Evolutionary conservation across 1,140 invertebrate species (phyloP).

Genomic region (Zeugodacus cucurbitae): DNA sequence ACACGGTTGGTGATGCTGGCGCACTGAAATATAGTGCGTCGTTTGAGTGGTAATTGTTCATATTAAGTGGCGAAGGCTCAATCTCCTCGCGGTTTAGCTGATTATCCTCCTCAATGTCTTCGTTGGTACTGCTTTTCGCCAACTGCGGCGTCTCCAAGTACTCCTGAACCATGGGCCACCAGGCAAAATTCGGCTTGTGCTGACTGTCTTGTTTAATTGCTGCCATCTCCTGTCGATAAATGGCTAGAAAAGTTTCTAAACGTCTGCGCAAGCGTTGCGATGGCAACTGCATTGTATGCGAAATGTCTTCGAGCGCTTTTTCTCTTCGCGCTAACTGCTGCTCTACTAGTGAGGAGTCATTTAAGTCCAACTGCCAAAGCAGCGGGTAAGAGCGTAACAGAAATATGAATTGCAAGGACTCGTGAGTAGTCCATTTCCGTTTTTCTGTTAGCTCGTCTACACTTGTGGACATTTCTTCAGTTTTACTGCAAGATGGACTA

Average conservation of each 20-base stretch:
- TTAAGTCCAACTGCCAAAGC: neutral
- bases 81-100: neutral
- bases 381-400: conserved; percentile 4
- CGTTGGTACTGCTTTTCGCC: neutral
- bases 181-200: conserved; percentile 25
- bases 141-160: neutral
- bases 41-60: neutral
- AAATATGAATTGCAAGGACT: conserved; percentile 33
- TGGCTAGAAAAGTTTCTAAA: conserved; percentile 4
- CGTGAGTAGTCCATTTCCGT: conserved; percentile 36
- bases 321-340: neutral
- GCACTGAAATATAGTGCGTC: neutral
- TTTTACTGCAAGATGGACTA: neutral
- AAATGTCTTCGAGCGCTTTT: conserved; percentile 11
- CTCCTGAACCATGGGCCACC: conserved; percentile 26
- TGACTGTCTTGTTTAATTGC: neutral
- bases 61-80: too few species aligned
- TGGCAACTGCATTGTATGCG: conserved; percentile 11
- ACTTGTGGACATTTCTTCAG: neutral
- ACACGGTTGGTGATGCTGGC: neutral
- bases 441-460: neutral
- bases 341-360: neutral
- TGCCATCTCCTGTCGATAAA: neutral
- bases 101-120: neutral
- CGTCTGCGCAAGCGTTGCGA: conserved; percentile 24